Percentiles rank a stretch among this genome's conserved stretches.
phyloP scores from a whole-genome alignment of 2,113 vertebrate species.

The Ptilonorhynchus violaceus region DNA sequence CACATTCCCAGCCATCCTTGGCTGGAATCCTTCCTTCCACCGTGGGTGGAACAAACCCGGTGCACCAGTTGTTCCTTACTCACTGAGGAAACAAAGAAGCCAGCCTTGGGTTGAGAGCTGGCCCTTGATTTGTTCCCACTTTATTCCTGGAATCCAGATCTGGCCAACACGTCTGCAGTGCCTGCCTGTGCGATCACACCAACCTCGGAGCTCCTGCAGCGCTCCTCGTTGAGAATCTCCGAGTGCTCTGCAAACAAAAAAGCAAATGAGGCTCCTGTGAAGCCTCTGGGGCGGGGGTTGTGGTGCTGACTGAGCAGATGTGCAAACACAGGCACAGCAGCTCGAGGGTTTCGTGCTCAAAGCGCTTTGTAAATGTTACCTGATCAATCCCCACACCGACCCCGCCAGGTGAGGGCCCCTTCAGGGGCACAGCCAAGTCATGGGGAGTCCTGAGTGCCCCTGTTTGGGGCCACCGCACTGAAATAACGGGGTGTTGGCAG shows the following conservation, averaged over 20 bases:
- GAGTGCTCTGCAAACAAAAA: constrained; percentile 52
- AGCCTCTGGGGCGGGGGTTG: neutral
- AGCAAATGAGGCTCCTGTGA: neutral
- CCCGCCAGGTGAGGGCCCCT: neutral
- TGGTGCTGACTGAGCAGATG: constrained; percentile 6
- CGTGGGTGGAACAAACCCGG: neutral
- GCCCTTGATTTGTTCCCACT: neutral
- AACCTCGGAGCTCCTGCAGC: neutral
- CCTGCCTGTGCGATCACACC: neutral
- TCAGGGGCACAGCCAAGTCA: neutral
- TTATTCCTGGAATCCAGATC: neutral
- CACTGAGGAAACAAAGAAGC: neutral
- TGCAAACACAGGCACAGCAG: constrained; percentile 24
- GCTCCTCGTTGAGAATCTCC: neutral
- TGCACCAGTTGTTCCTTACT: neutral
- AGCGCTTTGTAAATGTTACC: neutral
- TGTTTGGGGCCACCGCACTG: rapidly evolving
- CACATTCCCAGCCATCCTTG: neutral
- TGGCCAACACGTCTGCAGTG: neutral
- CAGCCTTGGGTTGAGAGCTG: neutral
- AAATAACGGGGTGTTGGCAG: rapidly evolving
- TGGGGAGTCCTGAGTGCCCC: rapidly evolving
- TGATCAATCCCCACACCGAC: neutral
- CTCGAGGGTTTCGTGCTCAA: neutral
- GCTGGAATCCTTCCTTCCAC: neutral